These are phyloP conservation scores for Chiloscyllium punctatum DNA, from an alignment of 2,797 vertebrate species.

Conservation along the genomic window DNA sequence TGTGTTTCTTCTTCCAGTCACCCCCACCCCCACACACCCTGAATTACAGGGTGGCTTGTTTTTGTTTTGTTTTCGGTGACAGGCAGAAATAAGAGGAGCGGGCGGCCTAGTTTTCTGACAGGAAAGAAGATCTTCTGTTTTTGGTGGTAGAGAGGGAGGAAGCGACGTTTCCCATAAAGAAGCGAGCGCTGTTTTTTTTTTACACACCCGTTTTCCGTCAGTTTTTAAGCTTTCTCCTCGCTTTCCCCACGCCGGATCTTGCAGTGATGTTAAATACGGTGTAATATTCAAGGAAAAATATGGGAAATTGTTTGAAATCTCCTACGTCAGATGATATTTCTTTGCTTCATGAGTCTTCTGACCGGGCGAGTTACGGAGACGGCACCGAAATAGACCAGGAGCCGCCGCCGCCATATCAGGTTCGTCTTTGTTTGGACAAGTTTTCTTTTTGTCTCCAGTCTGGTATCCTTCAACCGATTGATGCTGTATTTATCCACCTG, in stretches of 20 bases:
- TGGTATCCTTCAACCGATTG: slow-evolving; percentile 73
- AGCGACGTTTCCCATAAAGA: background rate
- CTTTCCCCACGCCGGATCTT: background rate
- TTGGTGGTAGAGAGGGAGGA: background rate
- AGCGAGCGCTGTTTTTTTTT: background rate
- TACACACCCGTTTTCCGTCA: background rate
- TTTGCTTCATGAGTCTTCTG: slow-evolving; percentile 90
- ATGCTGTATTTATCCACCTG: background rate
- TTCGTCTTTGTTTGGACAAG: slow-evolving; percentile 47
- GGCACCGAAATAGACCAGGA: slow-evolving; percentile 84
- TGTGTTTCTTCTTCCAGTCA: background rate
- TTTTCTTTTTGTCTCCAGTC: slow-evolving; percentile 65
- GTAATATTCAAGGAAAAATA: slow-evolving; percentile 54
- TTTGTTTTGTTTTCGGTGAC: background rate
- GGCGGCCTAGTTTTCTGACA: background rate
- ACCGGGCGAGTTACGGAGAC: slow-evolving; percentile 89
- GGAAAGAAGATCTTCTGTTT: background rate
- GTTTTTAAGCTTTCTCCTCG: background rate
- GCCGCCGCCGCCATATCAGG: slow-evolving; percentile 95
- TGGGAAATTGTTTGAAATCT: slow-evolving; percentile 97
- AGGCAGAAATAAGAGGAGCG: background rate
- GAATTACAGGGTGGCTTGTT: slow-evolving; percentile 18
- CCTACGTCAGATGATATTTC: slow-evolving; percentile 96
- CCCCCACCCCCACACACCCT: background rate
- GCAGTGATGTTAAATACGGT: slow-evolving; percentile 27